Evolutionary conservation across 2,888 invertebrate species (phyloP), one percentile per base, ranked within the genome.

Genomic region (Phania funesta): DNA sequence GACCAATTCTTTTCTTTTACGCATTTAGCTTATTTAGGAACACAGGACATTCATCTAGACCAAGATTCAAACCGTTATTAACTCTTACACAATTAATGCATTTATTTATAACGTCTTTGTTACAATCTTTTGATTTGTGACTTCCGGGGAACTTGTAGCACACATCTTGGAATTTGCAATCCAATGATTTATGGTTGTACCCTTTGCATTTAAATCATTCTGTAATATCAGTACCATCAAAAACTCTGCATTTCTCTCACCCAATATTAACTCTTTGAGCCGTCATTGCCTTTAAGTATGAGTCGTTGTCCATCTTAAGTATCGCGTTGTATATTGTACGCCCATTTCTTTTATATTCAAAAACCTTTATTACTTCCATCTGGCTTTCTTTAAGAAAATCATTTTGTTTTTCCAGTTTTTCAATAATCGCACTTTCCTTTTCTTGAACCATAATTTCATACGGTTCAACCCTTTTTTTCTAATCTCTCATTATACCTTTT

Each of bases 41-140:
- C 29, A 50, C 58, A n/a, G 52, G 50, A 32, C 48, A 73, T 22
- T 60, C 60, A 48, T 71, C 60, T 9, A 48, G 26, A 32, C 54
- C 60, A 7, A 71, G 32, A 32, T 71, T 71, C n/a, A 60, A 35
- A 8, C 44, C 32, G 7, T 48, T 26, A 13, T 71, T 60, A 3
- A 18, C 29, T n/a, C 35, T 35, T 20, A 26, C 20, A 35, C 71
- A 35, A 18, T 50, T 73, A n/a, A 58, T 58, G 46, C 58, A 58
- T 71, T 71, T 71, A 18, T 44, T 41, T 67, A 52, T 20, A 13
- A 20, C 35, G 18, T 67, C 52, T 32, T 32, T 52, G 13, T 52
- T 38, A 22, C 58, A 38, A 8, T 58, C 58, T 9, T 22, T 38
- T 5, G 20, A 20, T 13, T 58, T 38, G n/a, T 64, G 64, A 9